Evolutionary conservation across 2,113 vertebrate species (phyloP).

Genomic region (Aphelocoma coerulescens): DNA sequence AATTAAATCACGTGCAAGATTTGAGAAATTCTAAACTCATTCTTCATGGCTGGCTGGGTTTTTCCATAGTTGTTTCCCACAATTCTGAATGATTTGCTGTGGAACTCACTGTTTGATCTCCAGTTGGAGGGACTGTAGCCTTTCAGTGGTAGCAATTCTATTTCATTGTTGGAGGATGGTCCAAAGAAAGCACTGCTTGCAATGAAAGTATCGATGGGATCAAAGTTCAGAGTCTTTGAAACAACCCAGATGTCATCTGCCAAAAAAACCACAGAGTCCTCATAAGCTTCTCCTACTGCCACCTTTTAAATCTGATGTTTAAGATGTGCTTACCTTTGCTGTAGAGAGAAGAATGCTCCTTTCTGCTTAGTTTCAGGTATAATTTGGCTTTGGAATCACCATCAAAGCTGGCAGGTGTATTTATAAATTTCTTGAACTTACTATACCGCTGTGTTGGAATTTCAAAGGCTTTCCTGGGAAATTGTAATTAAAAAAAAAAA

Average conservation of each 20-base stretch:
- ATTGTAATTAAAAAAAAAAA: not conserved
- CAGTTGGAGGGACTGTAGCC: conserved; percentile 78
- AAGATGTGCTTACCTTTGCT: conserved; percentile 69
- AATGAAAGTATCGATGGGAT: conserved; percentile 74
- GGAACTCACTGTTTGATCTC: conserved; percentile 69
- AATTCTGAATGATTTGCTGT: not conserved
- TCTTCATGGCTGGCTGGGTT: not conserved
- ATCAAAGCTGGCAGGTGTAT: conserved; percentile 29
- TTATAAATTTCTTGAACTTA: conserved; percentile 68
- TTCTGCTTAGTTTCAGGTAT: conserved; percentile 77
- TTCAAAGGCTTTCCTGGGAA: conserved; percentile 71
- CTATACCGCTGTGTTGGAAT: conserved; percentile 55
- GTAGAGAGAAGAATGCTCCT: conserved; percentile 73
- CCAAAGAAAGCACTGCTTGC: conserved; percentile 79
- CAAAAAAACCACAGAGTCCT: not conserved
- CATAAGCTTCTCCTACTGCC: not conserved
- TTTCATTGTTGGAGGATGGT: conserved; percentile 72
- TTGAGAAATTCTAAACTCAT: not conserved
- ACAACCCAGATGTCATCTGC: conserved; percentile 82
- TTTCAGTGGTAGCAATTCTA: conserved; percentile 76
- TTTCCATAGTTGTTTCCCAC: not conserved
- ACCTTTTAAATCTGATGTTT: not conserved
- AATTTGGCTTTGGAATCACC: conserved; percentile 70
- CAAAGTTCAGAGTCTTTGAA: conserved; percentile 77
- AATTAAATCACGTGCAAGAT: not conserved